A percentile compares a stretch with the other conserved stretches of the same genome.
Conservation (phyloP, 2,797 vertebrate genomes). For the Bovichtus diacanthus region DNA sequence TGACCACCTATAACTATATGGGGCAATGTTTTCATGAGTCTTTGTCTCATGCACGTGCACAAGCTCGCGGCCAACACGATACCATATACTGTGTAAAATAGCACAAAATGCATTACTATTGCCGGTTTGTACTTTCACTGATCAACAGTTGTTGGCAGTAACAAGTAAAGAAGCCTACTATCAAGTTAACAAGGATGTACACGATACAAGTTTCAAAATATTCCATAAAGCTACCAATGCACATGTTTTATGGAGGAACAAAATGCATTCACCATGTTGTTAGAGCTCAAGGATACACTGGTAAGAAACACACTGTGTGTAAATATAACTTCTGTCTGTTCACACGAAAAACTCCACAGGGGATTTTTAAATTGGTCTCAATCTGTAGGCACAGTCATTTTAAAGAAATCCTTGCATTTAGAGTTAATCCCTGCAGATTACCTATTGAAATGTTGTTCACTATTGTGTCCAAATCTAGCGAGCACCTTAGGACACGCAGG, state of each 20-base stretch:
- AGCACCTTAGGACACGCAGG: slow-evolving; percentile 47
- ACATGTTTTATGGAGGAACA: not conserved
- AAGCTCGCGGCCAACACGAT: not conserved
- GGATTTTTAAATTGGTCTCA: not conserved
- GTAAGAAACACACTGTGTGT: not conserved
- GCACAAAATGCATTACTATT: not conserved
- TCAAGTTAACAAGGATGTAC: not conserved
- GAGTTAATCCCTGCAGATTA: slow-evolving; percentile 9
- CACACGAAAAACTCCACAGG: not conserved
- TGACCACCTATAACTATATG: not conserved
- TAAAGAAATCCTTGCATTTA: not conserved
- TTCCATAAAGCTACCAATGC: not conserved
- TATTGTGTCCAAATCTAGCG: slow-evolving; percentile 9
- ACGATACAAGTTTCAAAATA: not conserved
- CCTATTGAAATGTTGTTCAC: not conserved
- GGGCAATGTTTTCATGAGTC: not conserved
- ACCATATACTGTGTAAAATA: too few relatives aligned
- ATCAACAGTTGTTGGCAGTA: not conserved
- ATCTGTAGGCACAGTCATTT: not conserved
- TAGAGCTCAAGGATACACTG: not conserved
- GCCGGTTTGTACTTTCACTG: not conserved
- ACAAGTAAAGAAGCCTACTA: too few relatives aligned
- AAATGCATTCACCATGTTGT: not conserved
- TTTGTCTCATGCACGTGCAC: not conserved
- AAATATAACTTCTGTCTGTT: not conserved